Percentiles rank a stretch among this genome's conserved stretches.
Evolutionary conservation across 1,140 invertebrate genomes (phyloP).

Genomic region (Muscidifurax raptorellus): DNA sequence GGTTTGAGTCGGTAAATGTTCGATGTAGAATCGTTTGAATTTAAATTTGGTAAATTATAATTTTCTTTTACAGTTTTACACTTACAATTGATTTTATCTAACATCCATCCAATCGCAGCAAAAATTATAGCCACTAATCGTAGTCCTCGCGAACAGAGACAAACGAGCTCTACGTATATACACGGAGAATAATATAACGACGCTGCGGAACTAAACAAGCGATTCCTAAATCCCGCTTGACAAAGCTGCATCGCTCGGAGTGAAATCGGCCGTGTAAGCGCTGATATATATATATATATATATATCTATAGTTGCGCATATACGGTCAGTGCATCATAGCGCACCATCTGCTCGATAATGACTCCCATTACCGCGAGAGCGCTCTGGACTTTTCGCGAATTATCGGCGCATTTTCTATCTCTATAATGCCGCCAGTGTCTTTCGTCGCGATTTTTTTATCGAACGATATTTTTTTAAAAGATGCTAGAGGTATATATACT

Average conservation of each 20-base stretch:
- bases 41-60: no score
- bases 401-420: conserved; percentile 70
- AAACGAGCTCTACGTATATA: background rate
- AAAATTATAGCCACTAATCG: no score
- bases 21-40: no score
- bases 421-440: no score
- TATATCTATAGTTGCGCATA: no score
- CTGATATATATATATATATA: background rate
- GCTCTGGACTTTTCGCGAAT: conserved; percentile 73
- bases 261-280: conserved; percentile 6
- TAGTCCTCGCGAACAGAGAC: background rate
- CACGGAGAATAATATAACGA: conserved; percentile 10
- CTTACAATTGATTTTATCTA: no score
- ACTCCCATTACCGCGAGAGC: conserved; percentile 69
- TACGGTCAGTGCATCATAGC: conserved; percentile 72
- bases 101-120: no score
- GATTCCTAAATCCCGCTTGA: conserved; percentile 24
- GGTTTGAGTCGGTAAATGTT: background rate
- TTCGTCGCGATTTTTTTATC: background rate
- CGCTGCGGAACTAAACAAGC: background rate
- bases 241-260: background rate
- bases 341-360: conserved; percentile 75
- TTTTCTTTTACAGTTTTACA: no score
- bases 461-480: background rate
- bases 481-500: background rate